Conservation (phyloP, 2,888 invertebrate genomes). For the Limnephilus auricula region DNA sequence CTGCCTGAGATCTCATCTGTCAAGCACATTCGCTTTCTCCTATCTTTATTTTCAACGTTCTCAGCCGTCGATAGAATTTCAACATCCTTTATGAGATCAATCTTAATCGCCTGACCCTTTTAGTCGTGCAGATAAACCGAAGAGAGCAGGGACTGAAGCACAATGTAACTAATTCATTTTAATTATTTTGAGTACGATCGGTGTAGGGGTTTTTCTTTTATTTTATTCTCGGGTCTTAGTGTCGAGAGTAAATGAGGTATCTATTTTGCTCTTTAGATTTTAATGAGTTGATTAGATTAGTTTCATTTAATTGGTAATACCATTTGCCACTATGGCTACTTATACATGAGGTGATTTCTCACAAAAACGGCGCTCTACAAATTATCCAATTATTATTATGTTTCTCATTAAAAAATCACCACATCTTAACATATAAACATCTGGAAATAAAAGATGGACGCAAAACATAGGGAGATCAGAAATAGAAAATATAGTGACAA, state of each 20-base stretch:
- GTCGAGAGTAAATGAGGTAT: background rate
- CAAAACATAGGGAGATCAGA: too few relatives aligned
- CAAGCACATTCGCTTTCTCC: background rate
- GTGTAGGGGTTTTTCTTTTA: background rate
- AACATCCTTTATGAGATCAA: background rate
- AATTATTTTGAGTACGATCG: background rate
- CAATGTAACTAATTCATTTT: background rate
- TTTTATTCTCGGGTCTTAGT: background rate
- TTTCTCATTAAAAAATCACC: too few relatives aligned
- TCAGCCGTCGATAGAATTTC: background rate
- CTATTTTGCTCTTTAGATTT: background rate
- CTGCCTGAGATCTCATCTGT: background rate
- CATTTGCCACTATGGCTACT: too few relatives aligned
- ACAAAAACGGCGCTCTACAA: too few relatives aligned
- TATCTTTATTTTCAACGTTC: background rate
- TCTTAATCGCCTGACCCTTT: background rate
- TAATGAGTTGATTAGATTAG: background rate
- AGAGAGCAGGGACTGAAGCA: background rate
- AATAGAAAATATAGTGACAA: too few relatives aligned
- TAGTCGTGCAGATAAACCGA: background rate
- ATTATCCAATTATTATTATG: too few relatives aligned
- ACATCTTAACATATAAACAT: too few relatives aligned
- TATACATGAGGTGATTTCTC: too few relatives aligned
- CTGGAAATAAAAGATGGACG: too few relatives aligned
- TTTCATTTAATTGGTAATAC: background rate